Evolutionary conservation across 1,140 invertebrate species (phyloP).

Genomic region (Bombus polaris): DNA sequence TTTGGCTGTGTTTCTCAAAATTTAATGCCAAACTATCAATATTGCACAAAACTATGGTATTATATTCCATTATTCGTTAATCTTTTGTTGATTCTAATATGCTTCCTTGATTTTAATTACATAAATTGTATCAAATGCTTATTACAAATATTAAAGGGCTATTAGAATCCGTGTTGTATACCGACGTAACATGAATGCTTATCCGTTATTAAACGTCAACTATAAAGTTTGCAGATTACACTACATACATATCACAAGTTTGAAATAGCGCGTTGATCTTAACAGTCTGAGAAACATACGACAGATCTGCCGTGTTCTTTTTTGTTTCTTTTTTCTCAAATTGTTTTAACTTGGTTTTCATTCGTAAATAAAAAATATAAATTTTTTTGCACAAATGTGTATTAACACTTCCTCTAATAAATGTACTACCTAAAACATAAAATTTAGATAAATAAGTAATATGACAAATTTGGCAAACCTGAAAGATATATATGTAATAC

Average conservation of each 20-base stretch:
- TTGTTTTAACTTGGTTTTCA: not conserved
- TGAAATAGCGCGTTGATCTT: slow-evolving; percentile 26
- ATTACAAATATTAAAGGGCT: not conserved
- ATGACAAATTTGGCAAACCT: slow-evolving; percentile 17
- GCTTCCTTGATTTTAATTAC: not conserved
- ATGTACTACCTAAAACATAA: not conserved
- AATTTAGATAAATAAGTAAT: not conserved
- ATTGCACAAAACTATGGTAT: not conserved
- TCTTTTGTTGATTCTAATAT: not conserved
- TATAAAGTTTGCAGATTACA: not conserved
- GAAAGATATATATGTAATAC: not conserved
- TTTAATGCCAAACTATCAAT: slow-evolving; percentile 1
- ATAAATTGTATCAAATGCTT: not conserved
- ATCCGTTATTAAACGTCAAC: slow-evolving; percentile 15
- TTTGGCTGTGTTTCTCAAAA: not conserved
- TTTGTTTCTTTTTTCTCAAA: not conserved
- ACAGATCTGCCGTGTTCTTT: not conserved
- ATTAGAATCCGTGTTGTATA: too few relatives aligned
- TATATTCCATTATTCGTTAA: slow-evolving; percentile 5
- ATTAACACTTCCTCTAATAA: not conserved
- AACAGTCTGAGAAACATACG: slow-evolving; percentile 24
- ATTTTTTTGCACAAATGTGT: not conserved
- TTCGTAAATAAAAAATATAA: not conserved
- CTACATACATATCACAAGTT: not conserved
- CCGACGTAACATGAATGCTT: not conserved